Evolutionary conservation across 1,140 invertebrate species (phyloP), one percentile per base, ranked within the genome.

Genomic region (Kradibia gibbosae): DNA sequence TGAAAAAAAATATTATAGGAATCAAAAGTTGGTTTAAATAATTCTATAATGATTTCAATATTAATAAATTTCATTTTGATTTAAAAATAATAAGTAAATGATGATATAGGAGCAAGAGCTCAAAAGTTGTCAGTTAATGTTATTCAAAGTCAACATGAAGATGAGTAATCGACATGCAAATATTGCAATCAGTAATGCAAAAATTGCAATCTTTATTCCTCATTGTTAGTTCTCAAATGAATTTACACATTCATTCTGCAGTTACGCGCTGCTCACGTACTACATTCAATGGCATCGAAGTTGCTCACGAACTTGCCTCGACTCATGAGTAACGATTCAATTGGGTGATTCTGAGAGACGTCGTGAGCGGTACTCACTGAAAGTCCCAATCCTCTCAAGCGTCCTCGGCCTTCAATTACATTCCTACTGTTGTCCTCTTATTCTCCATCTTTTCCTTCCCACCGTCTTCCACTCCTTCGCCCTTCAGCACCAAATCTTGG

Each of bases 261-360:
- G 7, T 62, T 73, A n/a, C 25, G 25, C 22, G 31, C 10, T n/a
- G 22, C 39, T 11, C 53, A 28, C 34, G 20, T 62, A 62, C 60
- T 34, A 34, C 25, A 60, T 17, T n/a, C 3, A 8, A 36, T 36
- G 22, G 42, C 25, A 8, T 67, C 34, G 39, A 31, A 57, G 72
- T 3, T 31, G 28, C 50, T 55, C 31, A 10, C 34, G 34, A 67
- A 67, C 34, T 67, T 67, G 34, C 17, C 62, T 67, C 62, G 62
- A 67, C 20, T 39, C n/a, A 48, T 13, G 42, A 84, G 86, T 88
- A 88, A 87, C 87, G 87, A 89, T 88, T 90, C 88, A 90, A 89
- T 88, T 85, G 86, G 87, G 86, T 85, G 53, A 75, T 75, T 39
- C 28, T 28, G 74, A 71, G 73, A 62, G 39, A 62, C 62, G 39